These are phyloP conservation scores for Erythrocercus mccallii DNA, from an alignment of 2,113 vertebrate species.

Conservation along the genomic window DNA sequence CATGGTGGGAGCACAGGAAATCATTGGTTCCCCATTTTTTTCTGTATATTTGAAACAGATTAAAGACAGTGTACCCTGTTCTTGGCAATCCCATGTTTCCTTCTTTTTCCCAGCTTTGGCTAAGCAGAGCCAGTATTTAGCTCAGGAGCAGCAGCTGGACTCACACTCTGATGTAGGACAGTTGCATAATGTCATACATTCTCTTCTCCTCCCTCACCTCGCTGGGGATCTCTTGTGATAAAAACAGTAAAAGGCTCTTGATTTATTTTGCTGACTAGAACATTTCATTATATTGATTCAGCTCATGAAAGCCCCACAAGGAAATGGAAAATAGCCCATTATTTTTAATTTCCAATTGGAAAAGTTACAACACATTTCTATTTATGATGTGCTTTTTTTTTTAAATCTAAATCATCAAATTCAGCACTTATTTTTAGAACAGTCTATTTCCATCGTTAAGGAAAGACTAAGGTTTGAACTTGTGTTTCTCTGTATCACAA, in stretches of 20 bases:
- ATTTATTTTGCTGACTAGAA: constrained; percentile 67
- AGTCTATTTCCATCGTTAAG: constrained; percentile 42
- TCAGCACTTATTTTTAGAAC: constrained; percentile 61
- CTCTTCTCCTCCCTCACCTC: constrained; percentile 24
- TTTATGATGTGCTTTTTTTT: constrained; percentile 37
- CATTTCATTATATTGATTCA: constrained; percentile 65
- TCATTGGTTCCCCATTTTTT: neutral
- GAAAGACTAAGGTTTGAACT: constrained; percentile 52
- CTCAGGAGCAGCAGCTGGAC: neutral
- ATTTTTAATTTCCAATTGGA: constrained; percentile 66
- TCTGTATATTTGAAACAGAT: neutral
- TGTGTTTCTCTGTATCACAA: constrained; percentile 29
- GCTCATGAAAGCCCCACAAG: constrained; percentile 46
- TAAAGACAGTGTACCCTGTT: rapidly evolving
- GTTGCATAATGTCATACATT: neutral
- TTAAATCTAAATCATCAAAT: constrained; percentile 46
- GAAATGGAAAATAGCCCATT: constrained; percentile 63
- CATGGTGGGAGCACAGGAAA: neutral
- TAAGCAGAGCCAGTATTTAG: neutral
- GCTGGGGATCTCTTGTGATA: constrained; percentile 52
- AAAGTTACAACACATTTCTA: constrained; percentile 56
- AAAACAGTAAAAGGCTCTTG: constrained; percentile 57
- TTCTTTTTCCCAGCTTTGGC: neutral
- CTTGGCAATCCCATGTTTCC: neutral
- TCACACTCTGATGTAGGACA: neutral